These are phyloP conservation scores for Anabacerthia variegaticeps DNA, from an alignment of 2,797 vertebrate genomes.

Conservation along the genomic window DNA sequence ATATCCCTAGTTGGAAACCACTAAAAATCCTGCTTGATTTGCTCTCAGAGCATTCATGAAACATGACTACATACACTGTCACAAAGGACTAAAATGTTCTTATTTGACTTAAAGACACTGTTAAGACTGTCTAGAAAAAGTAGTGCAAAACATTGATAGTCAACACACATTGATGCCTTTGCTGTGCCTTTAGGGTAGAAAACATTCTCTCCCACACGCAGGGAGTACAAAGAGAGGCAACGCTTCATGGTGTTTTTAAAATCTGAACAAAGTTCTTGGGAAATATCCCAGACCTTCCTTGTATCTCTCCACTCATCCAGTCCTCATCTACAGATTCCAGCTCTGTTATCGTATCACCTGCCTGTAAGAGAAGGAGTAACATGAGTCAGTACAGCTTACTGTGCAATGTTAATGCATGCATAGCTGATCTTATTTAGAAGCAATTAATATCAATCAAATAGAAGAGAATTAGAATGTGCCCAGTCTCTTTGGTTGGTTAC, in stretches of 20 bases:
- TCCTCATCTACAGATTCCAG: conserved; percentile 86
- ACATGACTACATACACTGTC: conserved; percentile 12
- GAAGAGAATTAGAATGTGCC: not conserved
- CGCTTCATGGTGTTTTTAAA: conserved; percentile 64
- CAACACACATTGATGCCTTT: conserved; percentile 26
- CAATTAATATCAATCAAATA: not conserved
- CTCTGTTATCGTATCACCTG: conserved; percentile 83
- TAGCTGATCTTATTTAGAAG: not conserved
- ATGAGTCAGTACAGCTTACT: not conserved
- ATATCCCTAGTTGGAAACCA: not conserved
- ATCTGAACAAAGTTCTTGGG: conserved; percentile 89
- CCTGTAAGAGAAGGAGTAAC: conserved; percentile 74
- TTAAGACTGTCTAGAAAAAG: conserved; percentile 72
- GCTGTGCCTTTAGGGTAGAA: conserved; percentile 51
- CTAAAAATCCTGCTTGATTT: not conserved
- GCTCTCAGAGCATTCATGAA: not conserved
- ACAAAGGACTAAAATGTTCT: conserved; percentile 3
- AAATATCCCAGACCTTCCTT: conserved; percentile 85
- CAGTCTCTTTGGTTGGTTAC: not conserved
- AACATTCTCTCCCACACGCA: conserved; percentile 12
- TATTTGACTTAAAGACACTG: conserved; percentile 57
- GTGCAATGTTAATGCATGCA: not conserved
- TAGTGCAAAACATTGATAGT: conserved; percentile 82
- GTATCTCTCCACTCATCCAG: conserved; percentile 88
- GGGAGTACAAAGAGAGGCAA: conserved; percentile 21